These are phyloP conservation scores for Lipotes vexillifer DNA, from an alignment of 2,113 vertebrate genomes.

Conservation along the genomic window DNA sequence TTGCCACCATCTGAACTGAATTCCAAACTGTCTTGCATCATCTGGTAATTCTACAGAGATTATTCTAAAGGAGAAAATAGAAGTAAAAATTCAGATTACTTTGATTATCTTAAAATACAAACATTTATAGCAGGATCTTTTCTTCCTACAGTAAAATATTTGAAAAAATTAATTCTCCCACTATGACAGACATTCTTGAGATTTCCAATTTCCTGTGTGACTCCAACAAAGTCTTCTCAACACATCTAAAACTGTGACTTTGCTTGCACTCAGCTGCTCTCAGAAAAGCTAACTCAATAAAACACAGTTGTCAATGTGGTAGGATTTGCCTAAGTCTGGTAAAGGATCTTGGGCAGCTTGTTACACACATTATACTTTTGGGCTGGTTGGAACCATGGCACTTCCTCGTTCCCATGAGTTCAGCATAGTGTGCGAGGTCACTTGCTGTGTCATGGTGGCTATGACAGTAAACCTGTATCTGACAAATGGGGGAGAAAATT, in stretches of 20 bases:
- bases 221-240: background rate
- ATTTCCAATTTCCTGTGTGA: conserved; percentile 1
- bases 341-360: background rate
- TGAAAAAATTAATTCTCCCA: background rate
- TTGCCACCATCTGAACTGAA: conserved; percentile 99
- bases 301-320: background rate
- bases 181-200: background rate
- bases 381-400: background rate
- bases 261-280: background rate
- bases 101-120: conserved; percentile 7
- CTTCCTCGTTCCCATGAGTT: conserved; percentile 30
- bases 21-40: conserved; percentile 92
- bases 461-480: conserved; percentile 73
- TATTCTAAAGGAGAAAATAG: conserved; percentile 82
- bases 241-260: background rate
- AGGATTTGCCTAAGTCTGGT: conserved; percentile 22
- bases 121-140: background rate
- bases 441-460: conserved; percentile 74
- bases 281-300: background rate
- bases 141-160: background rate
- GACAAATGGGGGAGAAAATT: conserved; percentile 82
- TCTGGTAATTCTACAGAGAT: conserved; percentile 95
- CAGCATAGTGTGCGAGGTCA: conserved; percentile 67
- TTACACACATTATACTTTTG: background rate
- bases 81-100: conserved; percentile 5